These are phyloP conservation scores for Isurus oxyrinchus DNA, from an alignment of 2,113 vertebrate species.

Conservation along the genomic window DNA sequence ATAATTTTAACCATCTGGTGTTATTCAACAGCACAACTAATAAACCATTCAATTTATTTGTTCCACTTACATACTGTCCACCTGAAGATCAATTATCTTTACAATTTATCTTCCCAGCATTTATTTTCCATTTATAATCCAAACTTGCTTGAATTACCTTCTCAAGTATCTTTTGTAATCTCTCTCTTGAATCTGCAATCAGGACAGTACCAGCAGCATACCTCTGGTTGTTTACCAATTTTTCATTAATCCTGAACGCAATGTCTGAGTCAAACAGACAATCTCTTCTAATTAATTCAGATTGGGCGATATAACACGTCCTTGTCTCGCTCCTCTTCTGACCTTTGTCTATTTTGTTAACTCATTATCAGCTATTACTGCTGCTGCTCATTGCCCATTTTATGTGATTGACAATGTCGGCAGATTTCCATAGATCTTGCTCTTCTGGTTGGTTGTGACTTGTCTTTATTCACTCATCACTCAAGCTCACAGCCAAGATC, in stretches of 20 bases:
- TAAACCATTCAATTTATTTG: background rate
- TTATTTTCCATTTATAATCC: background rate
- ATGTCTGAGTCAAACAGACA: background rate
- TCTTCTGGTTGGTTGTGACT: background rate
- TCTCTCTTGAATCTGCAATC: background rate
- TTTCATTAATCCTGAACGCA: conserved; percentile 14
- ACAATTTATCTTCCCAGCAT: background rate
- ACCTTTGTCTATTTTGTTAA: background rate
- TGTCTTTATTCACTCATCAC: background rate
- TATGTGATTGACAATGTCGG: background rate
- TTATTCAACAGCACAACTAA: background rate
- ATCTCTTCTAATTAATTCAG: background rate
- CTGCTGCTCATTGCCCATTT: background rate
- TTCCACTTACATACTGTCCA: background rate
- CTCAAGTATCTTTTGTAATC: background rate
- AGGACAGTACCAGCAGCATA: background rate
- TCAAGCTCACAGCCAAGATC: background rate
- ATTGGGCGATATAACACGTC: background rate
- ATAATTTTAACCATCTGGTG: background rate
- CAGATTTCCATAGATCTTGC: background rate
- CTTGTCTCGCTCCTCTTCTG: background rate
- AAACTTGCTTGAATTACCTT: background rate
- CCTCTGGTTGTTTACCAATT: conserved; percentile 18
- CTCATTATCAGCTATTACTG: background rate
- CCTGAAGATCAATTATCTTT: background rate